Conservation (phyloP, 2,113 vertebrate species). For the Scopus umbretta region DNA sequence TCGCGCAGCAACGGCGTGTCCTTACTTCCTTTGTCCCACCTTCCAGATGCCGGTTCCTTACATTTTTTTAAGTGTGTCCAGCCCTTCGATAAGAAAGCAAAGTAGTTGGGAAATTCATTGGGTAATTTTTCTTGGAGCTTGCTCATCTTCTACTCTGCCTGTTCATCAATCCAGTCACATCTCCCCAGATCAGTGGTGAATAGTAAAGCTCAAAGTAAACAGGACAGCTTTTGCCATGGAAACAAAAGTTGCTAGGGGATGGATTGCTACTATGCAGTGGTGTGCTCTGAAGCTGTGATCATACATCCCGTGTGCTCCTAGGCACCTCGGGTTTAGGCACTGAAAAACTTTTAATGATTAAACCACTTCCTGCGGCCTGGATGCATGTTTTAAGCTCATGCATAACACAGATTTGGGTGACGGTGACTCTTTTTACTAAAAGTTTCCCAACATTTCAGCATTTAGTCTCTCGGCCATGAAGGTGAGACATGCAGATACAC, state of each 20-base stretch:
- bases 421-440: neutral
- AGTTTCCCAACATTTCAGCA: neutral
- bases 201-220: conserved; percentile 47
- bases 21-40: neutral
- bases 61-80: fast-evolving
- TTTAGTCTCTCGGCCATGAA: neutral
- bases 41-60: neutral
- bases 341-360: neutral
- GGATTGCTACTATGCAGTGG: conserved; percentile 1
- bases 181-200: neutral
- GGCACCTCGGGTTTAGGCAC: neutral
- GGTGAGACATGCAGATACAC: neutral
- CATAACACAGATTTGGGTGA: neutral
- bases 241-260: conserved; percentile 61
- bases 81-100: neutral
- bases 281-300: conserved; percentile 8
- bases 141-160: neutral
- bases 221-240: conserved; percentile 39
- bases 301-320: neutral
- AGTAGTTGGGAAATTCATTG: neutral
- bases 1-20: neutral
- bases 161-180: neutral
- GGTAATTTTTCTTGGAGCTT: neutral
- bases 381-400: neutral
- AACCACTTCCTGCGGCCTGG: neutral